Base-by-base conservation (phyloP, 23 tunicate species). In the Styela plicata region DNA sequence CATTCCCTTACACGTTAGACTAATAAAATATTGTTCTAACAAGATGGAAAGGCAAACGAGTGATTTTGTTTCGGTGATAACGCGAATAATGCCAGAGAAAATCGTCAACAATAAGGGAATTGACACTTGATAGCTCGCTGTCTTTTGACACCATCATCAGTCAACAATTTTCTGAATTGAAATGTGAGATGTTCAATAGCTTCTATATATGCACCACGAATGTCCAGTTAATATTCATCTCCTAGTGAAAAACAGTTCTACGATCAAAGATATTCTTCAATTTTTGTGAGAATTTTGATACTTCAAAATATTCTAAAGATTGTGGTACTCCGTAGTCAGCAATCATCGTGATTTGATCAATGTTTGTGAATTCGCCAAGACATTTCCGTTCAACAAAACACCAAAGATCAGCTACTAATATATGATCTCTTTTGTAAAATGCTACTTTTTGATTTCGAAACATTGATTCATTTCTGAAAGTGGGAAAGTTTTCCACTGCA, bases 321-420 rank as follows among this genome's bases (percentile, higher is more conserved):
- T 92, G 97, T 62, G 97, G 97, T 5, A 92, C 92, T 70, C 97
- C 64, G 61, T 92, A 92, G 37, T 92, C 97, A 31, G 97, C 97
- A 84, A 92, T 87, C 97, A 92, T 92, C 20, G 97, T 92, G 68
- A 92, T 78, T 31, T 80, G 53, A 33, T 88, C 81, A 37, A 92
- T 92, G 89, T 92, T 88, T 34, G 68, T 17, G 52, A 92, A 92
- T 63, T 92, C 80, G 2, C 97, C 97, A 74, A 92, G 65, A 33
- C 87, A 92, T 53, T 84, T 70, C 1, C 97, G 92, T 88, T 92
- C 89, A 80, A 87, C 87, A 35, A 92, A 92, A 21, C 77, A 63
- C 97, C 97, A 92, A 32, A 88, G 74, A 84, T 92, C 97, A 33
- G 97, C 92, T 26, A 92, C 80, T 16, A 87, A 28, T n/a, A 92